Conservation (phyloP, 2,113 vertebrate genomes). For the Nesospiza acunhae region DNA sequence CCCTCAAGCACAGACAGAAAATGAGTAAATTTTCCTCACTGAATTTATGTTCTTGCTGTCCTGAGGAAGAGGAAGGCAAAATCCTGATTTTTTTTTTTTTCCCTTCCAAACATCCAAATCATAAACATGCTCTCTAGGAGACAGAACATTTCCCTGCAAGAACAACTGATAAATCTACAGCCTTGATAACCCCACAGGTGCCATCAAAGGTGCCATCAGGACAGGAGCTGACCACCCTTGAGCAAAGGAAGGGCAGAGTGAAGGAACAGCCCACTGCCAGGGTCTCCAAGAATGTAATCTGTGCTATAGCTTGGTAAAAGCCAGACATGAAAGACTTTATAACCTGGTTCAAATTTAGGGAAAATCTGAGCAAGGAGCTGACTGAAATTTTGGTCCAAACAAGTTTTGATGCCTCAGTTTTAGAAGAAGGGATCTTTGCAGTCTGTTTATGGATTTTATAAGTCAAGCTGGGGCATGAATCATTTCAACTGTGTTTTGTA, state of each 20-base stretch:
- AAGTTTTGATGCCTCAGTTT: neutral
- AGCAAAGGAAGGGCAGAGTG: neutral
- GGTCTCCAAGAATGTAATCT: neutral
- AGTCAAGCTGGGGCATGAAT: neutral
- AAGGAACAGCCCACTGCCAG: neutral
- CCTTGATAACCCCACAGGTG: neutral
- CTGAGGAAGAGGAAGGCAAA: neutral
- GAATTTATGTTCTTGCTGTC: neutral
- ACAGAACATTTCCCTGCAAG: neutral
- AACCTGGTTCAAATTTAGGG: neutral
- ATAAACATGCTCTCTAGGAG: neutral
- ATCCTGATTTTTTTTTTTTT: neutral
- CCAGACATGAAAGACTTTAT: neutral
- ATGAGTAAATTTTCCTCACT: neutral
- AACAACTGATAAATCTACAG: neutral
- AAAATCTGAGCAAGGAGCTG: neutral
- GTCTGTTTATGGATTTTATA: neutral
- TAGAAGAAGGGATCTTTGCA: neutral
- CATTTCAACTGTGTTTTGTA: neutral
- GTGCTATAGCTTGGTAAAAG: neutral
- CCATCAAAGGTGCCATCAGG: neutral
- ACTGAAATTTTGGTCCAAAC: neutral
- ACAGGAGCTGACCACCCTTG: neutral
- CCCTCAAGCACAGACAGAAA: neutral
- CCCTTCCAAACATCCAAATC: neutral